phyloP scores from a whole-genome alignment of 1,140 invertebrate genomes.

The Telenomus remus region DNA sequence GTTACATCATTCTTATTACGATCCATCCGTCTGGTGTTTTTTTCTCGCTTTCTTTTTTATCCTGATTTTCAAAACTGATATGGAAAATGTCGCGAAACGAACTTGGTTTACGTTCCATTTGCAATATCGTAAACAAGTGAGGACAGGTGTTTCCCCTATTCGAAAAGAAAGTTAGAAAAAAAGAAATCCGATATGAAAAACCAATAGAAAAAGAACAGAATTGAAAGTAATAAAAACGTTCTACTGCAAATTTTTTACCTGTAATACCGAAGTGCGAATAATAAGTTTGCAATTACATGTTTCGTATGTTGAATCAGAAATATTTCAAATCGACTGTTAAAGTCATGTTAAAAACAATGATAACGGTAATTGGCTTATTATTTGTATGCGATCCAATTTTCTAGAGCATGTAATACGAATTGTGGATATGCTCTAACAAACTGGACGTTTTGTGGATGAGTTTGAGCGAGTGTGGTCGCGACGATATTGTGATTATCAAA shows the following conservation, averaged over 20 bases:
- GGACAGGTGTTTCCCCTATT: constrained; percentile 55
- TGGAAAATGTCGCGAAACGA: constrained; percentile 23
- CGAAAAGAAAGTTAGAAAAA: constrained; percentile 48
- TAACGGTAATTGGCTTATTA: constrained; percentile 72
- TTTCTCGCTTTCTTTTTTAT: constrained; percentile 19
- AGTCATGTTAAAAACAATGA: constrained; percentile 59
- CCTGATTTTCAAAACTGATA: constrained; percentile 1
- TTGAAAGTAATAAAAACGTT: constrained; percentile 60
- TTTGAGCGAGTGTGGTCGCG: constrained; percentile 52
- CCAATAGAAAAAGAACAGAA: constrained; percentile 1
- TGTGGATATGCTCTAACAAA: constrained; percentile 74
- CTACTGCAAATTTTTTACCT: constrained; percentile 75
- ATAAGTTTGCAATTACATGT: constrained; percentile 47
- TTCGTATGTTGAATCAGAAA: neutral
- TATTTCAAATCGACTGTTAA: constrained; percentile 25
- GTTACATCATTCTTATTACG: constrained; percentile 33
- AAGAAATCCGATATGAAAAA: constrained; percentile 8
- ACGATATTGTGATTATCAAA: constrained; percentile 36
- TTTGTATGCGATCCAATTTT: constrained; percentile 69
- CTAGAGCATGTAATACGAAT: constrained; percentile 72
- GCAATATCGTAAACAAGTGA: constrained; percentile 39
- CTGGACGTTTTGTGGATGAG: constrained; percentile 64
- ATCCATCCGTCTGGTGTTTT: constrained; percentile 26
- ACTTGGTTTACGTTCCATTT: constrained; percentile 49
- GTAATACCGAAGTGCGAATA: constrained; percentile 66